Evolutionary conservation across 2,113 vertebrate species (phyloP), one percentile per base, ranked within the genome.

Genomic region (Stigmatopora nigra): DNA sequence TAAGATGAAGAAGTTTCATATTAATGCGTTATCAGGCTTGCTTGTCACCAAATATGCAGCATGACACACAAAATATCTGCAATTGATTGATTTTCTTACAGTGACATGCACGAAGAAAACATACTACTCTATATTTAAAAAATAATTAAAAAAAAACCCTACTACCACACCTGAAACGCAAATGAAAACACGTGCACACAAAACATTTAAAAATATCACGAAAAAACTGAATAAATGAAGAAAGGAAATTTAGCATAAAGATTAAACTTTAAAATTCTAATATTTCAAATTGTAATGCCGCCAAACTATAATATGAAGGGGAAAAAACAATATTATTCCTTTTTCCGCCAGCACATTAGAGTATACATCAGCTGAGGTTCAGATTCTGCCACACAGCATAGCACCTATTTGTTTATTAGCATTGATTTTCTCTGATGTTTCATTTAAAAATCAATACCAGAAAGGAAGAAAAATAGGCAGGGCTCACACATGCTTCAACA

Each of bases 401-500:
- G 88, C 90, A 89, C 86, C 94, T 95, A 96, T 98, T 96, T 97
- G 94, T 96, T 97, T 94, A 97, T 97, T 96, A 91, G 91, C 95
- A 97, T 98, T 94, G 95, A 98, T 95, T 98, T 97, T 95, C 92
- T 92, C 14, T 94, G 92, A 95, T 95, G 92, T 88, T 91, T 94
- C 89, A 95, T 97, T 94, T 93, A 94, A 98, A 97, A 97, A 98
- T 98, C 94, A 94, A 98, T 98, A 93, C 82, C 78, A 56, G 25
- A 67, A 85, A 80, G 89, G 83, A 92, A 92, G 92, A 95, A 92
- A 94, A 94, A 96, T 92, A 93, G 90, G 88, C 89, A 91, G 88
- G 89, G 93, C 92, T 94, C 93, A 94, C 93, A 93, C 92, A 92
- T 91, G 92, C 90, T 93, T 90, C 91, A 93, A 95, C 91, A 92